phyloP scores from a whole-genome alignment of 2,113 vertebrate genomes.

The Tiliqua scincoides region DNA sequence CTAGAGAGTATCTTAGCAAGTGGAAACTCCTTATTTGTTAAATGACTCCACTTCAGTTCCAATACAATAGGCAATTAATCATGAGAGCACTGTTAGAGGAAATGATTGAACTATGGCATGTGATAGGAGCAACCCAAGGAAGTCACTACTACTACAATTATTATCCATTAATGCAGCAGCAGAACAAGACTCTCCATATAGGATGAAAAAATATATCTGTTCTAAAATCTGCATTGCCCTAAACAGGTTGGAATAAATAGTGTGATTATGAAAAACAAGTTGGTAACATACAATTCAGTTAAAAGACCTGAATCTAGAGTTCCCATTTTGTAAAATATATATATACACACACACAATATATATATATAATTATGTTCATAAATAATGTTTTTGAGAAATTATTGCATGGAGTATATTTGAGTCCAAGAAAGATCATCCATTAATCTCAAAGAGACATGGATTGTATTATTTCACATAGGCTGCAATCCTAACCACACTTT shows the following conservation, averaged over 20 bases:
- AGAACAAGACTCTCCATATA: neutral
- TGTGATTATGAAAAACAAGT: neutral
- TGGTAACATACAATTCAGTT: neutral
- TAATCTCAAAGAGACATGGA: neutral
- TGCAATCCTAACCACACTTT: too few relatives aligned
- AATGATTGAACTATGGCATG: too few relatives aligned
- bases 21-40: too few relatives aligned
- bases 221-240: neutral
- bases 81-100: too few relatives aligned
- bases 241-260: neutral
- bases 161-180: neutral
- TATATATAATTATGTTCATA: too few relatives aligned
- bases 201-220: neutral
- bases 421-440: too few relatives aligned
- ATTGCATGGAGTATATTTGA: too few relatives aligned
- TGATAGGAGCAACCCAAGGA: neutral
- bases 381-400: neutral
- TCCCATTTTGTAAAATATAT: neutral
- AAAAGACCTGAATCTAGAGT: neutral
- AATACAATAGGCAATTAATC: too few relatives aligned
- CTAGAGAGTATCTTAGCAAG: too few relatives aligned
- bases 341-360: neutral
- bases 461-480: slow-evolving; percentile 27
- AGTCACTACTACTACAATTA: neutral
- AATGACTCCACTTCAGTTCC: too few relatives aligned